Percentiles rank a stretch among this genome's conserved stretches.
These are phyloP conservation scores for Acrobasis suavella DNA, from an alignment of 2,888 invertebrate species.

Conservation along the genomic window DNA sequence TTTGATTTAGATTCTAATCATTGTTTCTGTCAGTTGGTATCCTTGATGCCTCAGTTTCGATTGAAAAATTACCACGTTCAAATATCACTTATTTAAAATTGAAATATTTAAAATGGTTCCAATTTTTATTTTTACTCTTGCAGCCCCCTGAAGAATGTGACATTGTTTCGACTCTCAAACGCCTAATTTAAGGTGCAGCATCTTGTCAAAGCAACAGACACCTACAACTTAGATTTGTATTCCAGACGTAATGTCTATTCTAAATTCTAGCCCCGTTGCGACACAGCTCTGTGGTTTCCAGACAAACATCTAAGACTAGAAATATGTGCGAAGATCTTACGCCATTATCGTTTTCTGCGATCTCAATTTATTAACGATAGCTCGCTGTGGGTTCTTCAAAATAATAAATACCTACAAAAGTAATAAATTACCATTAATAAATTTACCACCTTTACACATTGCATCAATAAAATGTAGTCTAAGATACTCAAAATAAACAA, in stretches of 20 bases:
- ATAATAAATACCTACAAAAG: background rate
- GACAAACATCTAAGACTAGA: conserved; percentile 44
- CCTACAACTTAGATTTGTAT: conserved; percentile 48
- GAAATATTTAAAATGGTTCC: no score
- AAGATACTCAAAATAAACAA: no score
- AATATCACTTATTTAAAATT: no score
- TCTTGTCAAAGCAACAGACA: background rate
- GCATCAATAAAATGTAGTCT: no score
- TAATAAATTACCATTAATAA: background rate
- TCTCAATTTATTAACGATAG: conserved; percentile 12
- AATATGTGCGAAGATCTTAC: conserved; percentile 44
- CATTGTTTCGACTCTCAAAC: no score
- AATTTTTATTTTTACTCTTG: no score
- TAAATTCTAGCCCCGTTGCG: conserved; percentile 70
- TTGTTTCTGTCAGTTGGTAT: no score
- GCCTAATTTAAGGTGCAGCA: background rate
- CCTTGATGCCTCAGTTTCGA: no score
- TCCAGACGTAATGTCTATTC: conserved; percentile 62
- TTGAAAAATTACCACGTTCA: no score
- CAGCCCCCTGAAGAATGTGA: no score
- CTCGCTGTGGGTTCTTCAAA: background rate
- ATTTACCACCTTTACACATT: no score
- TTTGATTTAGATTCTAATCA: no score
- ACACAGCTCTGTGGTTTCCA: conserved; percentile 60
- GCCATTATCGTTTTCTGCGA: conserved; percentile 18